Conservation (phyloP, 2,888 invertebrate species). For the Papilio protenor region DNA sequence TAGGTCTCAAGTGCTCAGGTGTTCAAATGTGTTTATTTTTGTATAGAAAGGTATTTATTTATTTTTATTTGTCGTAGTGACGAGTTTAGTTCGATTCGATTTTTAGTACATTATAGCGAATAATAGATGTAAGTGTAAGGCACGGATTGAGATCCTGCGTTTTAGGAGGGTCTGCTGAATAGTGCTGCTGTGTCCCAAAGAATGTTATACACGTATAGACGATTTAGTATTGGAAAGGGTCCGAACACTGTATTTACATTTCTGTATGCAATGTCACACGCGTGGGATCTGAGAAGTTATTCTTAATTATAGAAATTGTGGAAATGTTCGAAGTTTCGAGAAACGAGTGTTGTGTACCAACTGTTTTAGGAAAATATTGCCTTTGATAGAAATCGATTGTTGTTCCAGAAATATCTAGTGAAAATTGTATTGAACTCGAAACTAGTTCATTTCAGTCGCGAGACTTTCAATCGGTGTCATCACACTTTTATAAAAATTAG, state of each 20-base stretch:
- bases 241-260: conserved; percentile 54
- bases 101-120: conserved; percentile 69
- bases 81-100: conserved; percentile 65
- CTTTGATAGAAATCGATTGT: neutral
- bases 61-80: conserved; percentile 73
- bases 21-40: conserved; percentile 73
- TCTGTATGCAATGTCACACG: conserved; percentile 52
- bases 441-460: neutral
- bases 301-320: conserved; percentile 44
- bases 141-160: conserved; percentile 79
- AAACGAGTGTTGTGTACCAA: neutral
- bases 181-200: conserved; percentile 82
- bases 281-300: conserved; percentile 61
- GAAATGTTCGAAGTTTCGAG: neutral
- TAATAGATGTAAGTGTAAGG: conserved; percentile 73
- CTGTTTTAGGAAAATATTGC: neutral
- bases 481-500: conserved; percentile 63
- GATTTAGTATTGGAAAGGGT: conserved; percentile 58
- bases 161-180: conserved; percentile 78
- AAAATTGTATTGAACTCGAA: neutral
- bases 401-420: conserved; percentile 1
- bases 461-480: conserved; percentile 50
- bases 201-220: conserved; percentile 75
- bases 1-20: conserved; percentile 74
- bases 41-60: conserved; percentile 83